Conservation (phyloP, 2,113 vertebrate genomes). For the Xiphophorus couchianus region DNA sequence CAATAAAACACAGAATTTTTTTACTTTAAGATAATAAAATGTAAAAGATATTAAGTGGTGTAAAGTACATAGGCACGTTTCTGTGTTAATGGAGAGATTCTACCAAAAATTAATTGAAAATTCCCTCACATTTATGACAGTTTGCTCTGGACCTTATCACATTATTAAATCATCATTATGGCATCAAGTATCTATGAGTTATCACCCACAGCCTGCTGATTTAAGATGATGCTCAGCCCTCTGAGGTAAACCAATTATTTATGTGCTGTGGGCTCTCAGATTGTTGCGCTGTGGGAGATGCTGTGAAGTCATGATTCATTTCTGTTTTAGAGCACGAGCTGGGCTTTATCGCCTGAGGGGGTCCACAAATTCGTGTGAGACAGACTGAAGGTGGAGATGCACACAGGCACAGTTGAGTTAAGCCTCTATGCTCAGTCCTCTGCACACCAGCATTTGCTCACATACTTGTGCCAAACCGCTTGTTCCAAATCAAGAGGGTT, state of each 20-base stretch:
- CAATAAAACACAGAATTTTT: too few relatives aligned
- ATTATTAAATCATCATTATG: background rate
- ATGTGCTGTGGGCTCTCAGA: constrained; percentile 7
- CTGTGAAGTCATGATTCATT: constrained; percentile 23
- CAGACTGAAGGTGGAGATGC: constrained; percentile 10
- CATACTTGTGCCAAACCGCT: constrained; percentile 8
- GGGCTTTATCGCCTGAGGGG: constrained; percentile 14
- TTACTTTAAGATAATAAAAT: too few relatives aligned
- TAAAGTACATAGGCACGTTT: too few relatives aligned
- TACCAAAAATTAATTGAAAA: too few relatives aligned
- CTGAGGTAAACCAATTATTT: constrained; percentile 35
- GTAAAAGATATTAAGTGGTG: too few relatives aligned
- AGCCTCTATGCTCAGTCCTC: constrained; percentile 12
- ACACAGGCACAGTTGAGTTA: constrained; percentile 7
- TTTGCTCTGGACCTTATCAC: too few relatives aligned
- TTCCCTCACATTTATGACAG: too few relatives aligned
- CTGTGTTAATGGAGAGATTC: too few relatives aligned
- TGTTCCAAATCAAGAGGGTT: constrained; percentile 26
- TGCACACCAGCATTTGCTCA: constrained; percentile 11
- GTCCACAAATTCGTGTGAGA: background rate
- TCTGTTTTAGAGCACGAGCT: constrained; percentile 19
- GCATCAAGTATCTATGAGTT: background rate
- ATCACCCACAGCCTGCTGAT: constrained; percentile 28
- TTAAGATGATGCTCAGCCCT: background rate
- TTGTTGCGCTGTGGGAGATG: constrained; percentile 4